Conservation (phyloP, 2,888 invertebrate species). For the Escarpia spicata region DNA sequence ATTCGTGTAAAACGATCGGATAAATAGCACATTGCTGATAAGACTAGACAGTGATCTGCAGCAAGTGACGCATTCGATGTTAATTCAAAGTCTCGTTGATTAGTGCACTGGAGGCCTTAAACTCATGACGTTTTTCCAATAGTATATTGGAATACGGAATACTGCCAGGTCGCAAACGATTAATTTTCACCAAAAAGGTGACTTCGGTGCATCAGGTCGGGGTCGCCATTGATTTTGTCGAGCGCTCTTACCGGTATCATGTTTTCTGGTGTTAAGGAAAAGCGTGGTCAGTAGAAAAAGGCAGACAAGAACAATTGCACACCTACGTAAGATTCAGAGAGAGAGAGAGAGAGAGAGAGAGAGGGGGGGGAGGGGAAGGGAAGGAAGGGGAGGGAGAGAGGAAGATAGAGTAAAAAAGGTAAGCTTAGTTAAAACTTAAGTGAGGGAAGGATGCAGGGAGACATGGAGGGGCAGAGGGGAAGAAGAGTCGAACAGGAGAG, state of each 20-base stretch:
- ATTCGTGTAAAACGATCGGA: not conserved
- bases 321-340: not conserved
- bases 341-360: not conserved
- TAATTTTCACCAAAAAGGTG: not conserved
- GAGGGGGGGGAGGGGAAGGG: not conserved
- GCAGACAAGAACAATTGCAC: too few relatives aligned
- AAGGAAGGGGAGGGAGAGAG: not conserved
- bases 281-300: too few relatives aligned
- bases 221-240: not conserved
- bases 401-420: not conserved
- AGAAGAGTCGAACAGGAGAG: not conserved
- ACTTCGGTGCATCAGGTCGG: not conserved
- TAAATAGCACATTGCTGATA: not conserved
- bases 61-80: not conserved
- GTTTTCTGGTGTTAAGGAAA: too few relatives aligned
- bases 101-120: not conserved
- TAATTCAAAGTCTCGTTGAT: not conserved
- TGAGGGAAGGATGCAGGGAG: not conserved
- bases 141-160: not conserved
- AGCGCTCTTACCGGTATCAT: not conserved
- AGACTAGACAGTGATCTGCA: not conserved
- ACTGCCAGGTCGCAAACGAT: not conserved
- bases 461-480: not conserved
- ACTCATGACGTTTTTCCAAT: too few relatives aligned
- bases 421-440: too few relatives aligned